Conservation (phyloP, 2,888 invertebrate species). For the Chymomyza procnemis region DNA sequence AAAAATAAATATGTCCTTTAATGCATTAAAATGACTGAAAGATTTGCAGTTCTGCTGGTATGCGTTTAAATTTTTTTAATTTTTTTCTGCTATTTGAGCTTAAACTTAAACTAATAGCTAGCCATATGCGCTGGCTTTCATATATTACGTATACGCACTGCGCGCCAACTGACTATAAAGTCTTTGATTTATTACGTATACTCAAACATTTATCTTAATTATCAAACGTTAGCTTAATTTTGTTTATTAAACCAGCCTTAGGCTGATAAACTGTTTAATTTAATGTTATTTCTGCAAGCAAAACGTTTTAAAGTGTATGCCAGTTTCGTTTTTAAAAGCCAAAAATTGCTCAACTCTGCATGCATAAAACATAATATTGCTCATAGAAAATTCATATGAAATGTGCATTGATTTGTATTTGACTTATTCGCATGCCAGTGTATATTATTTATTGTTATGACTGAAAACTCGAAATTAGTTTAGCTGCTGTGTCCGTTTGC, state of each 20-base stretch:
- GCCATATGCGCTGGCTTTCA: too few species aligned
- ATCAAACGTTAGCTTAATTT: not conserved
- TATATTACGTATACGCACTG: too few species aligned
- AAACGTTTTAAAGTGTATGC: not conserved
- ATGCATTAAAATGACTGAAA: too few species aligned
- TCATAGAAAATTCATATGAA: conserved; percentile 38
- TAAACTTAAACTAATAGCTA: too few species aligned
- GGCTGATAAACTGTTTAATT: not conserved
- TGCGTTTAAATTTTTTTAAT: too few species aligned
- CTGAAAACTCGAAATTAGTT: conserved; percentile 51
- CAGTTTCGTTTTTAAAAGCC: not conserved
- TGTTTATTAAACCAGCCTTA: not conserved
- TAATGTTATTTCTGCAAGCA: not conserved
- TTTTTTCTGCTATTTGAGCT: too few species aligned
- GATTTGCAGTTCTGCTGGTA: too few species aligned
- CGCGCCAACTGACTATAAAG: too few species aligned
- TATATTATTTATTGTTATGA: conserved; percentile 46
- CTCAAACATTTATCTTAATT: too few species aligned
- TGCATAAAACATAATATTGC: not conserved
- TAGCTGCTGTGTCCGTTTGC: conserved; percentile 44
- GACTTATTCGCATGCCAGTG: conserved; percentile 12
- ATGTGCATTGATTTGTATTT: conserved; percentile 47
- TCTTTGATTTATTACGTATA: too few species aligned
- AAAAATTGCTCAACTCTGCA: not conserved
- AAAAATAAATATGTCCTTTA: too few species aligned